Conservation (phyloP, 2,797 vertebrate genomes). For the Chelon labrosus region DNA sequence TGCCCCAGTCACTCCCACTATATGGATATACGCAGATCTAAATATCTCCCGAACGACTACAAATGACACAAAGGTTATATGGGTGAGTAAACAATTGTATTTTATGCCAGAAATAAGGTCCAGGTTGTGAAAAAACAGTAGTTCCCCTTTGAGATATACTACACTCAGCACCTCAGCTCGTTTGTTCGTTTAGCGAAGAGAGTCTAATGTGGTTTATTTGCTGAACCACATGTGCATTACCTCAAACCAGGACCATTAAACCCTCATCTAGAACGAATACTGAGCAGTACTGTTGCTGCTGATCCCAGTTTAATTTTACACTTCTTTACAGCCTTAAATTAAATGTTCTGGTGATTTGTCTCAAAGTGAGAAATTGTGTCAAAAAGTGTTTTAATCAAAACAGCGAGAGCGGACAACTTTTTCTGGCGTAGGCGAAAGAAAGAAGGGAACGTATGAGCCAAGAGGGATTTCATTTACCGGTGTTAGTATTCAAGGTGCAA, state of each 20-base stretch:
- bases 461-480: constrained; percentile 44
- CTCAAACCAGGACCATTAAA: constrained; percentile 23
- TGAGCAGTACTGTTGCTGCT: background rate
- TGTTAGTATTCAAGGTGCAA: constrained; percentile 61
- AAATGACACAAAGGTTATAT: too few relatives aligned
- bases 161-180: constrained; percentile 39
- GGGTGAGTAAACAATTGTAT: too few relatives aligned
- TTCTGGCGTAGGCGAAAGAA: constrained; percentile 13
- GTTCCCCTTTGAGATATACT: constrained; percentile 1
- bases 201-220: constrained; percentile 10
- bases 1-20: too few relatives aligned
- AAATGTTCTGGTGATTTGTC: background rate
- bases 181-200: constrained; percentile 5
- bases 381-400: constrained; percentile 21
- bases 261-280: constrained; percentile 23
- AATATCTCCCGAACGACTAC: too few relatives aligned
- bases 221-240: background rate
- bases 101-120: too few relatives aligned
- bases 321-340: constrained; percentile 27
- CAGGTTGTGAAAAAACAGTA: too few relatives aligned
- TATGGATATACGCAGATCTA: too few relatives aligned
- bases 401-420: constrained; percentile 3
- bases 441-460: constrained; percentile 30
- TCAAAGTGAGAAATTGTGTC: constrained; percentile 4
- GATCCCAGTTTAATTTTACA: constrained; percentile 2